Conservation (phyloP, 2,113 vertebrate species). For the Alces alces region DNA sequence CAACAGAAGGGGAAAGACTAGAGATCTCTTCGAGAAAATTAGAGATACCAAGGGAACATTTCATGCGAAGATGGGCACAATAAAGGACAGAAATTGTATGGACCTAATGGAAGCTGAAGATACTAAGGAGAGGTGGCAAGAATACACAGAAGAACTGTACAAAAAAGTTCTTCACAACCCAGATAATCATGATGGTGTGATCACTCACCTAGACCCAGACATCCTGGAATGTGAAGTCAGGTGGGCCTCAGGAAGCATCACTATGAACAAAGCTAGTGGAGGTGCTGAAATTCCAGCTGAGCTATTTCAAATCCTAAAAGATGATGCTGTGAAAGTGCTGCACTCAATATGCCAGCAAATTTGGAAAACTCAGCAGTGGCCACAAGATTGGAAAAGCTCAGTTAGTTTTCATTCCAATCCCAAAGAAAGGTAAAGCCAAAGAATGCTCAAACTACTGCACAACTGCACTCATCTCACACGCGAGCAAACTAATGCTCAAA, state of each 20-base stretch:
- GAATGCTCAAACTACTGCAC: neutral
- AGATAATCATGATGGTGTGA: neutral
- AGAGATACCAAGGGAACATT: neutral
- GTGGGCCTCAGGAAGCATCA: neutral
- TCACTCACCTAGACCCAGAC: neutral
- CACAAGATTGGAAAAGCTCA: neutral
- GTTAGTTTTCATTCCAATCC: neutral
- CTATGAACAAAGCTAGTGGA: neutral
- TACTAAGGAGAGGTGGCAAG: neutral
- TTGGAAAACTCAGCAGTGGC: neutral
- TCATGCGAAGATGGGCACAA: neutral
- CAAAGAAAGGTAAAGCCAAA: neutral
- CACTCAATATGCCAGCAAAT: neutral
- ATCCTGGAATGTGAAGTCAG: neutral
- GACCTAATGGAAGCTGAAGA: accelerated
- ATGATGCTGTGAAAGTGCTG: neutral
- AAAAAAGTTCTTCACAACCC: neutral
- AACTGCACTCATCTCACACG: neutral
- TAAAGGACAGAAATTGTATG: neutral
- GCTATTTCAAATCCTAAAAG: neutral
- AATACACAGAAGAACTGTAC: neutral
- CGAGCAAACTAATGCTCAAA: neutral
- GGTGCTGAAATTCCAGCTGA: neutral
- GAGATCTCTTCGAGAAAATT: neutral
- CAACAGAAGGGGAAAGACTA: neutral